A percentile compares a stretch with the other conserved stretches of the same genome.
phyloP scores from a whole-genome alignment of 2,113 vertebrate species.

The Sinosuthora webbiana region DNA sequence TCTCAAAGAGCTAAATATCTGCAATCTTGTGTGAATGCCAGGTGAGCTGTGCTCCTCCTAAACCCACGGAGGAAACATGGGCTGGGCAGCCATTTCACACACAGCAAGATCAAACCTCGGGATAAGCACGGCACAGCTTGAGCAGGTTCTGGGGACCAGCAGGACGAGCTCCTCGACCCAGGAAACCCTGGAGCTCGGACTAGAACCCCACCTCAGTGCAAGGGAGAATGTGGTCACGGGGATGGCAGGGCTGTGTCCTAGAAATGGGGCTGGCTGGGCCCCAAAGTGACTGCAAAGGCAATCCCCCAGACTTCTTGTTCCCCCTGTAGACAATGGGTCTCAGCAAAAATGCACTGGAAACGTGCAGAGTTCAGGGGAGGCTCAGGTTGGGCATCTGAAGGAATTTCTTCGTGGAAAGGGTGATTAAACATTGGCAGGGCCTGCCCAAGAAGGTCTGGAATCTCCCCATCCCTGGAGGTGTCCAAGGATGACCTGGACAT shows the following conservation, averaged over 20 bases:
- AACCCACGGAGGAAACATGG: fast-evolving
- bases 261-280: not conserved
- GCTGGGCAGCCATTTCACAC: not conserved
- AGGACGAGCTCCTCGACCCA: fast-evolving
- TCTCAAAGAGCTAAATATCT: slow-evolving; percentile 3
- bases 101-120: not conserved
- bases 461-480: not conserved
- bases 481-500: fast-evolving
- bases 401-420: not conserved
- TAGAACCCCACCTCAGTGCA: not conserved
- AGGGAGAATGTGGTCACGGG: not conserved
- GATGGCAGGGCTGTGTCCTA: not conserved
- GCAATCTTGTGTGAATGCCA: slow-evolving; percentile 3
- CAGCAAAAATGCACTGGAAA: not conserved
- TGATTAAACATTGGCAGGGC: not conserved
- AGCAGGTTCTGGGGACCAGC: not conserved
- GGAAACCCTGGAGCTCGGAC: not conserved
- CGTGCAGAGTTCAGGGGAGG: not conserved
- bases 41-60: not conserved
- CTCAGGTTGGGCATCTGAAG: not conserved
- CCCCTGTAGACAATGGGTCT: not conserved
- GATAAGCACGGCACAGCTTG: fast-evolving
- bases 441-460: not conserved
- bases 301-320: not conserved
- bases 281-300: not conserved